phyloP scores from a whole-genome alignment of 2,888 invertebrate genomes.

The Pseudeuparius sepicola region DNA sequence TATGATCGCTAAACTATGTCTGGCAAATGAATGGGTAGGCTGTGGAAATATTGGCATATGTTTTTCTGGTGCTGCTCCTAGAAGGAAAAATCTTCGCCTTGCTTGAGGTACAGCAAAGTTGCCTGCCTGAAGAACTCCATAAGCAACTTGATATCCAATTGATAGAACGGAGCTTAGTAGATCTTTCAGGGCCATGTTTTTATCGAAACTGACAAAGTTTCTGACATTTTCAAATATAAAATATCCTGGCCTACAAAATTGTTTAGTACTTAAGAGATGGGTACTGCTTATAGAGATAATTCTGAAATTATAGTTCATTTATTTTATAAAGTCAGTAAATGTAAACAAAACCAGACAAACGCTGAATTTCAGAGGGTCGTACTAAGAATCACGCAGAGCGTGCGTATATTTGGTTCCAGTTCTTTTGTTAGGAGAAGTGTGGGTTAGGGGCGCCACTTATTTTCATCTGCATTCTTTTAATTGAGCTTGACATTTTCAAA shows the following conservation, averaged over 20 bases:
- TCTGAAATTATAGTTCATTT: too few species aligned
- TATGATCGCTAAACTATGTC: constrained; percentile 24
- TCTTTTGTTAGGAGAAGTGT: too few species aligned
- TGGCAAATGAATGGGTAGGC: constrained; percentile 42
- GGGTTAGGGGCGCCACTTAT: too few species aligned
- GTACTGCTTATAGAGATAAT: too few species aligned
- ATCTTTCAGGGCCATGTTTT: constrained; percentile 42
- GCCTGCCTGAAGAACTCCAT: constrained; percentile 46
- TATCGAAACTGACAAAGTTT: constrained; percentile 45
- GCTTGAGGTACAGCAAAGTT: constrained; percentile 47
- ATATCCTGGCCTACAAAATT: constrained; percentile 31
- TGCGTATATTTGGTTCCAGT: too few species aligned
- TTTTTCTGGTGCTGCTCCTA: constrained; percentile 46
- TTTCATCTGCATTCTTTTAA: too few species aligned
- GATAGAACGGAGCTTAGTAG: constrained; percentile 40
- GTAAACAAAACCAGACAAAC: too few species aligned
- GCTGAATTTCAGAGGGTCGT: too few species aligned
- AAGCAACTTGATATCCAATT: constrained; percentile 48
- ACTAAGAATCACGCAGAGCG: too few species aligned
- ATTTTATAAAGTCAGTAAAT: too few species aligned
- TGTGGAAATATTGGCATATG: constrained; percentile 42
- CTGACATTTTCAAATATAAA: constrained; percentile 47
- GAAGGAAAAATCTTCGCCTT: constrained; percentile 41
- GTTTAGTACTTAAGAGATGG: too few species aligned
- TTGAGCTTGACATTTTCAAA: too few species aligned